Base-by-base conservation (phyloP, 2,797 vertebrate species). In the Pseudocheirus occidentalis region DNA sequence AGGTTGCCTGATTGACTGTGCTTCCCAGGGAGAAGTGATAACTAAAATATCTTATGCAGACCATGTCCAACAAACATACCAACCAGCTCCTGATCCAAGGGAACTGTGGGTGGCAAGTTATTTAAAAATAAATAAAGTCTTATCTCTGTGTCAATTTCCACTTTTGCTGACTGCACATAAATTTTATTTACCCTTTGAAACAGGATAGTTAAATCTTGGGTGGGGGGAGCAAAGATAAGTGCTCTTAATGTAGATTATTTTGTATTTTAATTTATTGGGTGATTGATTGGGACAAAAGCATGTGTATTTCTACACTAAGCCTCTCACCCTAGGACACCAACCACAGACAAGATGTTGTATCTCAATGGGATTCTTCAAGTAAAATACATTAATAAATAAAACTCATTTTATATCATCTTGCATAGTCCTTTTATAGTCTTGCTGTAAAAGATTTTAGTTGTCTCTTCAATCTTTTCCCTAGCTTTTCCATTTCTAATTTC, bases 361-460 rank as follows among this genome's bases (percentile, higher is more conserved):
- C 92, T 96, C 93, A 95, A 9, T 55, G 0, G 34, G 55, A 89
- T 29, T 90, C 0, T 5, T 6, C 95, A 95, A 90, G 27, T 53
- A 96, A 98, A 98, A 92, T 62, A 52, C 12, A 3, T 58, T 94
- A 91, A 96, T 95, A 95, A 46, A 55, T 95, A 62, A 29, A 97
- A 96, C 4, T 1, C 18, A 31, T 0, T 81, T 58, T 91, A 2
- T 18, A 55, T 91, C 31, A 55, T 94, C 97, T 95, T 93, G 31
- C 87, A 31, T 2, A 62, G 28, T 57, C 28, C 93, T 95, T 93
- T 95, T 92, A 95, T 93, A 91, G 46, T 95, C 16, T 54, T 55
- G 46, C 81, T 90, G 1, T 92, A 95, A 97, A 97, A 93, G 2
- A 90, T 90, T 96, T 97, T 95, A 95, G 59, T 58, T 93, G 5